A percentile compares a stretch with the other conserved stretches of the same genome.
phyloP scores from a whole-genome alignment of 2,113 vertebrate genomes.

The Microcebus murinus region DNA sequence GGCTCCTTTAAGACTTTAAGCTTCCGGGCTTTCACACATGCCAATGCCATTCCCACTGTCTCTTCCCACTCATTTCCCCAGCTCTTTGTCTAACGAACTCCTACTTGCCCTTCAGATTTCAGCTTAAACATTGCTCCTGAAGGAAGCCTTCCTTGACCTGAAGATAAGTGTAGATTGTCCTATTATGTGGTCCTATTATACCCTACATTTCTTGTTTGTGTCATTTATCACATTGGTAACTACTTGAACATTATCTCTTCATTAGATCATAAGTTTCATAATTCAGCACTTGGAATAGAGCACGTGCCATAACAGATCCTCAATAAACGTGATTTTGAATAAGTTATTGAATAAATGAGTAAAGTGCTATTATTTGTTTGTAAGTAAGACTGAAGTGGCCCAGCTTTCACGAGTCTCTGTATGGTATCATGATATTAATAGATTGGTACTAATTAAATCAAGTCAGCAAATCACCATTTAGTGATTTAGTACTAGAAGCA shows the following conservation, averaged over 20 bases:
- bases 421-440: not conserved
- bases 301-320: not conserved
- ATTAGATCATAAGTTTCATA: not conserved
- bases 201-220: not conserved
- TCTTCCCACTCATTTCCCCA: not conserved
- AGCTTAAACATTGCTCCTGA: constrained; percentile 11
- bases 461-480: not conserved
- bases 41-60: not conserved
- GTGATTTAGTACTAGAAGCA: constrained; percentile 16
- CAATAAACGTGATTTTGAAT: constrained; percentile 23
- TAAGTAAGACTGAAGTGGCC: constrained; percentile 18
- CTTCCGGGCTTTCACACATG: not conserved
- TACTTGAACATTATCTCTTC: not conserved
- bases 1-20: not conserved
- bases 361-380: constrained; percentile 25
- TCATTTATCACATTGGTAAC: constrained; percentile 9
- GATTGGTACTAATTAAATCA: constrained; percentile 23
- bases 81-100: not conserved
- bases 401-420: not conserved
- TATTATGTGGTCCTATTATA: not conserved
- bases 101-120: constrained; percentile 12
- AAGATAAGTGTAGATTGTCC: not conserved
- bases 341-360: constrained; percentile 36
- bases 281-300: constrained; percentile 20
- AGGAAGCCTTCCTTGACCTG: not conserved